These are phyloP conservation scores for Coryphaenoides rupestris DNA, from an alignment of 2,113 vertebrate species.

Conservation along the genomic window DNA sequence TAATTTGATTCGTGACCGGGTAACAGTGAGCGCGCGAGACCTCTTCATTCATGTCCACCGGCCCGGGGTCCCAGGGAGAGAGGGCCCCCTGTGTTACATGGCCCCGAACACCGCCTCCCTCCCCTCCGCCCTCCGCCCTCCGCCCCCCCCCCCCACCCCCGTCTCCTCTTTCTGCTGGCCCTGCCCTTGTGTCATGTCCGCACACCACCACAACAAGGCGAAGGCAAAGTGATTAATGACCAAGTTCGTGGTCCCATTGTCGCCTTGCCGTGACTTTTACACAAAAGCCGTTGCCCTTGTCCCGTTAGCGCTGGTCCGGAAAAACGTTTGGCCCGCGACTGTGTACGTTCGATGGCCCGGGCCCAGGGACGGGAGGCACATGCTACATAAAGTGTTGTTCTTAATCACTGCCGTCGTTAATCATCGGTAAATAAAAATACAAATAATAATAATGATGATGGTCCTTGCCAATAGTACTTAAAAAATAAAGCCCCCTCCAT, in stretches of 20 bases:
- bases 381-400: conserved; percentile 19
- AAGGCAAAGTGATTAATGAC: conserved; percentile 72
- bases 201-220: conserved; percentile 58
- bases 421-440: too few species aligned
- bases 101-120: too few species aligned
- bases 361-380: conserved; percentile 17
- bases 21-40: conserved; percentile 61
- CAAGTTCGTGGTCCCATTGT: conserved; percentile 63
- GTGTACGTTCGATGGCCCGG: conserved; percentile 17
- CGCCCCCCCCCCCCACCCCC: conserved; percentile 47
- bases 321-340: conserved; percentile 42
- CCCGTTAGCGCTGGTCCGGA: conserved; percentile 56
- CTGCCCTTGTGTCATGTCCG: conserved; percentile 63
- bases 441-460: too few species aligned
- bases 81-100: conserved; percentile 52
- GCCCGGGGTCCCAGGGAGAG: conserved; percentile 47
- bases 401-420: conserved; percentile 33
- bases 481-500: too few species aligned
- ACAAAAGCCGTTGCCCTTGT: conserved; percentile 67
- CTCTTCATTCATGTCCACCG: conserved; percentile 62
- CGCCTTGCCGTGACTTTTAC: conserved; percentile 57
- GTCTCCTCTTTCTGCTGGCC: conserved; percentile 28
- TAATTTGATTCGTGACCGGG: conserved; percentile 79
- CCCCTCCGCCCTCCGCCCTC: too few species aligned
- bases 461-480: too few species aligned